Evolutionary conservation across 1,140 invertebrate genomes (phyloP).

Genomic region (Leucophenga varia): DNA sequence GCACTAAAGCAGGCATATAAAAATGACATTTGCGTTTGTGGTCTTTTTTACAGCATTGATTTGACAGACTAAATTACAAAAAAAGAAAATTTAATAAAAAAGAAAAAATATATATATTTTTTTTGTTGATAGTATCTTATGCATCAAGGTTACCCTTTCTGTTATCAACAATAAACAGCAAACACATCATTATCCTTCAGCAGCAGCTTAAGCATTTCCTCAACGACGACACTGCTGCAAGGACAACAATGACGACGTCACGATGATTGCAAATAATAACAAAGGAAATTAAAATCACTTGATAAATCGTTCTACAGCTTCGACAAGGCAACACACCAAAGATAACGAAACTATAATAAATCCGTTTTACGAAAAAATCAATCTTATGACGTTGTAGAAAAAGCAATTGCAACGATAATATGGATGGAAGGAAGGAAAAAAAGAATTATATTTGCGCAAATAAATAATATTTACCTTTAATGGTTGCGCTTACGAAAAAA

Average conservation of each 20-base stretch:
- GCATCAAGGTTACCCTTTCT: slow-evolving; percentile 8
- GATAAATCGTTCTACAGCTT: slow-evolving; percentile 23
- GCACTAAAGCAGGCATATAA: too few species aligned
- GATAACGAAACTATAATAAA: not conserved
- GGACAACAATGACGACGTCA: not conserved
- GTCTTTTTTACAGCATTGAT: too few species aligned
- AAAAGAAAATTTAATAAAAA: slow-evolving; percentile 1
- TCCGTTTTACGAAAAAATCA: slow-evolving; percentile 2
- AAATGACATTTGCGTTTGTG: too few species aligned
- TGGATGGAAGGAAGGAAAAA: not conserved
- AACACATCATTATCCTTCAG: too few species aligned
- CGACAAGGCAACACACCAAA: too few species aligned
- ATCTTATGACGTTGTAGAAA: slow-evolving; percentile 3
- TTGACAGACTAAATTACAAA: too few species aligned
- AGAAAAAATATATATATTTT: too few species aligned
- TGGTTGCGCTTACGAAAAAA: not conserved
- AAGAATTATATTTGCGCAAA: not conserved
- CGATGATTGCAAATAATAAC: slow-evolving; percentile 1
- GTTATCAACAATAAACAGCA: slow-evolving; percentile 9
- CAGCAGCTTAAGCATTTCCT: not conserved
- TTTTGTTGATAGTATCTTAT: too few species aligned
- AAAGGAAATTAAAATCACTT: slow-evolving; percentile 25
- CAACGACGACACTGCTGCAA: not conserved
- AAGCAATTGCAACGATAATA: not conserved
- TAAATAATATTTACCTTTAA: not conserved